These are phyloP conservation scores for Mylabris sibirica DNA, from an alignment of 2,888 invertebrate genomes.

Conservation along the genomic window DNA sequence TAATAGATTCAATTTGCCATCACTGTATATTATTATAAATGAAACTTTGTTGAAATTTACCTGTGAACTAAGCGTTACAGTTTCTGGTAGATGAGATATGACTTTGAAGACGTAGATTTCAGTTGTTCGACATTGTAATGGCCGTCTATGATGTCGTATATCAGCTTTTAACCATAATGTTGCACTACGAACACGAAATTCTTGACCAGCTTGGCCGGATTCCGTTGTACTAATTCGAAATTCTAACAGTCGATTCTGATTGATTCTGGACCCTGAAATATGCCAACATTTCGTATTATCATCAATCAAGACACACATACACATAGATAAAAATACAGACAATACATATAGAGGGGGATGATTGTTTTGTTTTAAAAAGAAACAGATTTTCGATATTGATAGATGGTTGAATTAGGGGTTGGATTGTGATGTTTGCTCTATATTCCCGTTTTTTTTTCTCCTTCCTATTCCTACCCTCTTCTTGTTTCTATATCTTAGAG, in stretches of 20 bases:
- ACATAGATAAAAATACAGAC: not conserved
- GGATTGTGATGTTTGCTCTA: not conserved
- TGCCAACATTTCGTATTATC: too few relatives aligned
- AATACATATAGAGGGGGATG: not conserved
- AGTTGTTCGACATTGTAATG: slow-evolving; percentile 52
- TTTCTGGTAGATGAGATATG: slow-evolving; percentile 63
- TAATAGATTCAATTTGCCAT: not conserved
- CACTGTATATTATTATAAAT: too few relatives aligned
- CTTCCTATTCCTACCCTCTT: too few relatives aligned
- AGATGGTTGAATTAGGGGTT: not conserved
- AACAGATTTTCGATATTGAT: not conserved
- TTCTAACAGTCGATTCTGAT: slow-evolving; percentile 85
- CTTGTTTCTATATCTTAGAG: not conserved
- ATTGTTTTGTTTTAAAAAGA: not conserved
- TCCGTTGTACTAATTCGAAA: slow-evolving; percentile 76
- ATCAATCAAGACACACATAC: not conserved
- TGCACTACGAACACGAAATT: slow-evolving; percentile 78
- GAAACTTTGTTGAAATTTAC: slow-evolving; percentile 56
- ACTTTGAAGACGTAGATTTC: slow-evolving; percentile 59
- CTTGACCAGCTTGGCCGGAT: slow-evolving; percentile 62
- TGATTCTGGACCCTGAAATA: slow-evolving; percentile 78
- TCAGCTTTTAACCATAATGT: slow-evolving; percentile 80
- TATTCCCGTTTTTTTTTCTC: not conserved
- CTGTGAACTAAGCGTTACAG: slow-evolving; percentile 70
- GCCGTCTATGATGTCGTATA: slow-evolving; percentile 56